phyloP scores from a whole-genome alignment of 1,140 invertebrate species.

The Lordiphosa clarofinis region DNA sequence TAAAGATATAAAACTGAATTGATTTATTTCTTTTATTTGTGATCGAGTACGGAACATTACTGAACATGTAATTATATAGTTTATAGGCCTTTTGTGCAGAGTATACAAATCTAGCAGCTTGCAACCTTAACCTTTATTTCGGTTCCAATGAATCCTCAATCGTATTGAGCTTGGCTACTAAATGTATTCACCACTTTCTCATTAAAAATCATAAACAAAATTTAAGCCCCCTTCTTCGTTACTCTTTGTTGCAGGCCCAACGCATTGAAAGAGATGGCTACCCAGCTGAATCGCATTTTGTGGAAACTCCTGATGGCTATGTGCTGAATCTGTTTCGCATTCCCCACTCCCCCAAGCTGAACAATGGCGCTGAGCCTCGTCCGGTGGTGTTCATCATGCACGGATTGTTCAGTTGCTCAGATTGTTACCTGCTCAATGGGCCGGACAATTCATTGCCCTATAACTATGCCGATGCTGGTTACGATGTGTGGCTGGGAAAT shows the following conservation, averaged over 20 bases:
- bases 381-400: conserved; percentile 86
- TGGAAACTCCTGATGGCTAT: conserved; percentile 82
- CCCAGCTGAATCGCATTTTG: conserved; percentile 81
- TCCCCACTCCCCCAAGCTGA: conserved; percentile 63
- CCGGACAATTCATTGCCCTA: conserved; percentile 82
- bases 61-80: no score
- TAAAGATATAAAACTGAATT: no score
- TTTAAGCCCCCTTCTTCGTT: no score
- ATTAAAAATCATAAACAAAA: no score
- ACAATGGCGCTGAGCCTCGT: conserved; percentile 48
- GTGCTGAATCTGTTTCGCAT: conserved; percentile 81
- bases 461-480: conserved; percentile 85
- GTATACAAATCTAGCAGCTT: no score
- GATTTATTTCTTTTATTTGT: no score
- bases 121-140: no score
- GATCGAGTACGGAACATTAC: no score
- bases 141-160: no score
- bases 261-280: conserved; percentile 80
- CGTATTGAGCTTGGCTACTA: no score
- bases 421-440: conserved; percentile 87
- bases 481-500: conserved; percentile 85
- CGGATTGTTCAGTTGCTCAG: conserved; percentile 88
- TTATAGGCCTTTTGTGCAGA: no score
- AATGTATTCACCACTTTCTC: no score
- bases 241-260: conserved; percentile 45